Evolutionary conservation across 2,888 invertebrate genomes (phyloP), one percentile per base, ranked within the genome.

Genomic region (Drosophila dives): DNA sequence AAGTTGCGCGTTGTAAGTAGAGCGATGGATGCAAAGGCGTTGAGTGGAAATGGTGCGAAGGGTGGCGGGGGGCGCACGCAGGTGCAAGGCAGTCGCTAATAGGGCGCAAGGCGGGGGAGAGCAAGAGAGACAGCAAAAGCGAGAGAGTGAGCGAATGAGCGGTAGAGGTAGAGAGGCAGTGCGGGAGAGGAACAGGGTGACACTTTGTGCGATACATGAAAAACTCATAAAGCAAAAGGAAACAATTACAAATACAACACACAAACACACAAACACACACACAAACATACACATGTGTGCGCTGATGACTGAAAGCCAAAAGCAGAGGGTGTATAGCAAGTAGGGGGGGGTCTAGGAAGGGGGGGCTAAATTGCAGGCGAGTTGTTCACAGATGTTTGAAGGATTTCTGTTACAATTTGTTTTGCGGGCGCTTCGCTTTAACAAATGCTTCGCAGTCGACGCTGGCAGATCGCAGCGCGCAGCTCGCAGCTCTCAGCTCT

Each of bases 211-310:
- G 71, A 74, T 75, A 77, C 88, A 80, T 89, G 90, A 76, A 76
- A 80, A 85, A 89, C 85, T 85, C 89, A 87, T 87, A 89, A 87
- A 87, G 86, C 89, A 82, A 82, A 85, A 86, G 89, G 89, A 86
- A 86, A 86, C 85, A 86, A 86, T 86, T 86, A 86, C 86, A 89
- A 80, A 89, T 72, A 80, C 77, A 74, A 66, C 69, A 67, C 64
- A 62, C 70, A 67, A 20, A 53, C 62, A 49, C 55, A 12, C 45
- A 26, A 32, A n/a, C 10, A 45, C 12, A 29, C 10, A 29, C 20
- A 17, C 20, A 34, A 40, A 2, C 34, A 55, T 40, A 17, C 5
- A 8, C 34, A n/a, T 32, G 40, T 59, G 38, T 58, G 55, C 40
- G 34, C 26, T 49, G 40, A 38, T 53, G 29, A 50, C 42, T 66